Percentiles rank a stretch among this genome's conserved stretches.
phyloP scores from a whole-genome alignment of 1,140 invertebrate genomes.

The Hylyphantes graminicola region DNA sequence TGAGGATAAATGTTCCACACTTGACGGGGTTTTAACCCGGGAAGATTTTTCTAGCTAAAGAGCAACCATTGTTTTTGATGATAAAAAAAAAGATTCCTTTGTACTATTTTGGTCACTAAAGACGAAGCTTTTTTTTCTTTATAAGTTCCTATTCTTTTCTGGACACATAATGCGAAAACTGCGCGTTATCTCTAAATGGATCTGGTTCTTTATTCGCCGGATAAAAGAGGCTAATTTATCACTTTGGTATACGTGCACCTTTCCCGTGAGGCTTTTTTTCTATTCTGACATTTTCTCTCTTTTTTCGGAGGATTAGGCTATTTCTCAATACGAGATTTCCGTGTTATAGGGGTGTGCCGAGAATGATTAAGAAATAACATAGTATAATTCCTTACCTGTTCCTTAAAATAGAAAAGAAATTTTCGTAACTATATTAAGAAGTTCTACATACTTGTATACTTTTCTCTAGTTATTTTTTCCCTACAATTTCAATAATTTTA shows the following conservation, averaged over 20 bases:
- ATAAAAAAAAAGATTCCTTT: slow-evolving; percentile 23
- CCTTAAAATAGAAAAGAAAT: neutral
- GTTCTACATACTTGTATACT: no score
- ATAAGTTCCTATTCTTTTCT: neutral
- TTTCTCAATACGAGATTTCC: slow-evolving; percentile 36
- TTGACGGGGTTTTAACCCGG: slow-evolving; percentile 49
- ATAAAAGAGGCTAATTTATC: slow-evolving; percentile 51
- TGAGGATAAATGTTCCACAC: slow-evolving; percentile 56
- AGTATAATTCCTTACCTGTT: neutral
- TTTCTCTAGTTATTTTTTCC: no score
- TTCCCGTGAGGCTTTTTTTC: slow-evolving; percentile 2
- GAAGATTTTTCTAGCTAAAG: slow-evolving; percentile 51
- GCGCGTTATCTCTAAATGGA: slow-evolving; percentile 48
- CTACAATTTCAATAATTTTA: no score
- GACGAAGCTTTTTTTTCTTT: neutral
- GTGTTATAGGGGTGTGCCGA: slow-evolving; percentile 5
- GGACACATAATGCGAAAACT: slow-evolving; percentile 36
- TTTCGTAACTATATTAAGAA: no score
- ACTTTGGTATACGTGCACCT: slow-evolving; percentile 23
- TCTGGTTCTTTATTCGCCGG: slow-evolving; percentile 32
- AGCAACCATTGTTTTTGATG: slow-evolving; percentile 33
- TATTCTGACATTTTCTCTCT: neutral
- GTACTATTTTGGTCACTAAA: slow-evolving; percentile 37
- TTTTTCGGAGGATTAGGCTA: slow-evolving; percentile 17
- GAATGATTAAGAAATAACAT: neutral